phyloP scores from a whole-genome alignment of 2,888 invertebrate species.

The Nesidiocoris tenuis region DNA sequence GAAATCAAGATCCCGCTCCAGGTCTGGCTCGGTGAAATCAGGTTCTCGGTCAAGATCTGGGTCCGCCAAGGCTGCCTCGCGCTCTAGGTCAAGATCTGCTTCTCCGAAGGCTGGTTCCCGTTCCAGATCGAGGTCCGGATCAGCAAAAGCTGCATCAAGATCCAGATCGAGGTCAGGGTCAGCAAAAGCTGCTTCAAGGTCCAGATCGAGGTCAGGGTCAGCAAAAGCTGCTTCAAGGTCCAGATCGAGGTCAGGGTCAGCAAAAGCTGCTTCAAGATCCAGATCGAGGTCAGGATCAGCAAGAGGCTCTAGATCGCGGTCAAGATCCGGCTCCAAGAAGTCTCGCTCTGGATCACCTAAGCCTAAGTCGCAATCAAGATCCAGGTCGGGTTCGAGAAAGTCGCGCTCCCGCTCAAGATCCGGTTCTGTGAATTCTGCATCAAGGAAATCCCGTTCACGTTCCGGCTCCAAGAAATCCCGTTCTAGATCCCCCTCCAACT shows the following conservation, averaged over 20 bases:
- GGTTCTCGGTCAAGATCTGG: constrained; percentile 49
- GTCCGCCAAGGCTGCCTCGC: constrained; percentile 45
- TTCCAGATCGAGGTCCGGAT: constrained; percentile 45
- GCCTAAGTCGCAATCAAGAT: constrained; percentile 52
- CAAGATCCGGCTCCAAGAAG: constrained; percentile 53
- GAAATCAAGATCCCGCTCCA: constrained; percentile 51
- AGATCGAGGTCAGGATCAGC: constrained; percentile 47
- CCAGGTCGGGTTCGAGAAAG: constrained; percentile 48
- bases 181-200: constrained; percentile 46
- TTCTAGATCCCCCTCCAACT: constrained; percentile 50
- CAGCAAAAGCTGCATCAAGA: constrained; percentile 49
- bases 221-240: constrained; percentile 49
- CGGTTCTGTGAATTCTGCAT: constrained; percentile 50
- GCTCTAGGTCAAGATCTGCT: constrained; percentile 52
- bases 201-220: constrained; percentile 50
- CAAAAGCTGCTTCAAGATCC: constrained; percentile 50
- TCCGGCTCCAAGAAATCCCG: constrained; percentile 51
- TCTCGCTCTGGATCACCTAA: constrained; percentile 47
- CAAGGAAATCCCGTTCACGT: constrained; percentile 51
- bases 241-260: constrained; percentile 52
- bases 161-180: constrained; percentile 52
- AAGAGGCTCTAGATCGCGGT: constrained; percentile 51
- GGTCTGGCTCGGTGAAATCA: constrained; percentile 50
- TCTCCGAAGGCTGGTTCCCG: constrained; percentile 45
- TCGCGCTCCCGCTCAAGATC: constrained; percentile 51